These are phyloP conservation scores for Lepus timidus DNA, from an alignment of 2,113 vertebrate species.

Conservation along the genomic window DNA sequence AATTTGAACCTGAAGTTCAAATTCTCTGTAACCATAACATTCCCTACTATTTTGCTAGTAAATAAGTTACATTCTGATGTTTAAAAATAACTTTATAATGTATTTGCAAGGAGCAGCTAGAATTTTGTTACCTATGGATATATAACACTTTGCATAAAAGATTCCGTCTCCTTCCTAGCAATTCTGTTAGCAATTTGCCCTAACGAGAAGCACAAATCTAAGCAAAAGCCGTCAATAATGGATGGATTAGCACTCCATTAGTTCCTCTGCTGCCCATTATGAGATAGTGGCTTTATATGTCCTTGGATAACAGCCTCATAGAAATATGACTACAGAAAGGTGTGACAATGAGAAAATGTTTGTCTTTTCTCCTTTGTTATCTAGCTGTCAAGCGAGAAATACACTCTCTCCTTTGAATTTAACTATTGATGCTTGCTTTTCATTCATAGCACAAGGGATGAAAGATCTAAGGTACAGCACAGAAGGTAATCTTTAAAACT, in stretches of 20 bases:
- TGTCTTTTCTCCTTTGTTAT: slow-evolving; percentile 2
- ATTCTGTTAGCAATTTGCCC: slow-evolving; percentile 23
- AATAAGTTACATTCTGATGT: slow-evolving; percentile 4
- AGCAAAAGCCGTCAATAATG: slow-evolving; percentile 20
- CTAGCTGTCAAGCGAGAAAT: neutral
- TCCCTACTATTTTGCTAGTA: neutral
- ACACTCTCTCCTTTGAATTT: neutral
- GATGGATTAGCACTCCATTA: neutral
- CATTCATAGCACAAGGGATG: neutral
- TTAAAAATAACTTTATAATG: slow-evolving; percentile 24
- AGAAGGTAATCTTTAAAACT: slow-evolving; percentile 11
- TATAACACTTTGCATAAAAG: neutral
- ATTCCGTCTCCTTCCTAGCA: slow-evolving; percentile 1
- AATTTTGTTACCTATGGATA: slow-evolving; percentile 16
- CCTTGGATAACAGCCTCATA: neutral
- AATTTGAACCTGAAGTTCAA: neutral
- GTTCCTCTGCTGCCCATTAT: neutral
- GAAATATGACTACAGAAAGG: neutral
- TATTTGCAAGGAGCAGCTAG: neutral
- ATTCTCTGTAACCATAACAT: neutral
- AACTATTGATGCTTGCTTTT: neutral
- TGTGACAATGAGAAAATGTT: neutral
- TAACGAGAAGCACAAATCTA: slow-evolving; percentile 33
- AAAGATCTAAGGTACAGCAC: neutral
- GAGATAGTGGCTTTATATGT: neutral